Evolutionary conservation across 1,140 invertebrate genomes (phyloP).

Genomic region (Drosophila suzukii): DNA sequence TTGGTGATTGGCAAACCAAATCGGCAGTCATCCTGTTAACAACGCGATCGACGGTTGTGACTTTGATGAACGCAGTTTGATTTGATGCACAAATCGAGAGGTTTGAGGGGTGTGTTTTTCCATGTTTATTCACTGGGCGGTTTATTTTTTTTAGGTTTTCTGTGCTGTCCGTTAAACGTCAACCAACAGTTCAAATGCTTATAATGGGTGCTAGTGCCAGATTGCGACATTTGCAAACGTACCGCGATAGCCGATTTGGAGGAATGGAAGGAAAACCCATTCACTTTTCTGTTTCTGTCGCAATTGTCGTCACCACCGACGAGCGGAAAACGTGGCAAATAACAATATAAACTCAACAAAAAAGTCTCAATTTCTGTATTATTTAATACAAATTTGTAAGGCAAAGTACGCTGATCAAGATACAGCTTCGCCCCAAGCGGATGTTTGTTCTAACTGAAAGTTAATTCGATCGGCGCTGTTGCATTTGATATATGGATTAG

Average conservation of each 20-base stretch:
- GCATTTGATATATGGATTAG: constrained; percentile 19
- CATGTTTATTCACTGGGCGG: constrained; percentile 66
- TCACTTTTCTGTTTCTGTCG: constrained; percentile 74
- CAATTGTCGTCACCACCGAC: constrained; percentile 47
- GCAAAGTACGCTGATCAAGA: constrained; percentile 20
- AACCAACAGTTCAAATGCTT: constrained; percentile 42
- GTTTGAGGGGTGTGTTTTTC: constrained; percentile 11
- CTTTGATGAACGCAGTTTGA: constrained; percentile 76
- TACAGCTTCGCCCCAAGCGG: constrained; percentile 26
- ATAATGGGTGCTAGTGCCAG: constrained; percentile 57
- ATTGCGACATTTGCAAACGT: constrained; percentile 77
- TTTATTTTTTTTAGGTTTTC: constrained; percentile 32
- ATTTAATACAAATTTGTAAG: constrained; percentile 52
- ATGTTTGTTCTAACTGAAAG: constrained; percentile 36
- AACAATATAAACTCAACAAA: constrained; percentile 46
- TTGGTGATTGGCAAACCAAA: constrained; percentile 31
- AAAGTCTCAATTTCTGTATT: constrained; percentile 55
- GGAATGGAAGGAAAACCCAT: constrained; percentile 59
- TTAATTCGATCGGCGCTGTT: constrained; percentile 6
- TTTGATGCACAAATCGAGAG: constrained; percentile 24
- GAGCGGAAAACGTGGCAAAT: constrained; percentile 68
- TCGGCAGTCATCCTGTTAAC: constrained; percentile 23
- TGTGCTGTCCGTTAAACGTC: constrained; percentile 40
- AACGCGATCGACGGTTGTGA: constrained; percentile 44
- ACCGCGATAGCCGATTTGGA: constrained; percentile 56